These are phyloP conservation scores for Tragelaphus imberbis DNA, from an alignment of 2,113 vertebrate species.

Conservation along the genomic window DNA sequence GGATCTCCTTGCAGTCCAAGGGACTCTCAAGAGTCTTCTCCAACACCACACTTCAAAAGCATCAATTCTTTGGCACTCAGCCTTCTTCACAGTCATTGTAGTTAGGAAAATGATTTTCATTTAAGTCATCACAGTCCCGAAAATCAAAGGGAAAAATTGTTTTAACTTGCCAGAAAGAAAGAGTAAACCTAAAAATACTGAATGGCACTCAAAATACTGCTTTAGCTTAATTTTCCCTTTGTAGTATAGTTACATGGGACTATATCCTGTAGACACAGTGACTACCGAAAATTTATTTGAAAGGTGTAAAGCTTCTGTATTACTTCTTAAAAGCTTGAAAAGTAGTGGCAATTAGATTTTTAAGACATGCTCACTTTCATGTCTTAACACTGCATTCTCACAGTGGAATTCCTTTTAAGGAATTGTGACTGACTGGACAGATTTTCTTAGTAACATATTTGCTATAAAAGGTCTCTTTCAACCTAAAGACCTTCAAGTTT, in stretches of 20 bases:
- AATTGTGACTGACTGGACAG: not conserved
- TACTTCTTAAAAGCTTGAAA: not conserved
- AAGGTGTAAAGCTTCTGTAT: not conserved
- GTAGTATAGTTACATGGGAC: not conserved
- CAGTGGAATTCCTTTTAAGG: not conserved
- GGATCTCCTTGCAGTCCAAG: no score
- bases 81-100: no score
- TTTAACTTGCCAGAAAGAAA: not conserved
- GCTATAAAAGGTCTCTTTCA: not conserved
- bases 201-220: not conserved
- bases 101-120: not conserved
- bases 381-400: not conserved
- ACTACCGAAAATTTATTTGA: not conserved
- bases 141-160: not conserved
- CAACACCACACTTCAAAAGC: no score
- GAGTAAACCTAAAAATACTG: not conserved
- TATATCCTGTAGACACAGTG: not conserved
- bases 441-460: constrained; percentile 13
- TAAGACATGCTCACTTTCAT: not conserved
- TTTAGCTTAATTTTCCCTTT: not conserved
- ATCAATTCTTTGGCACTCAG: no score
- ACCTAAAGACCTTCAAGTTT: constrained; percentile 1
- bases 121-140: not conserved
- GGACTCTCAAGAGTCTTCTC: no score
- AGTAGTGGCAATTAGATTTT: not conserved